Conservation (phyloP, 2,888 invertebrate genomes). For the Platycheirus rosarum region DNA sequence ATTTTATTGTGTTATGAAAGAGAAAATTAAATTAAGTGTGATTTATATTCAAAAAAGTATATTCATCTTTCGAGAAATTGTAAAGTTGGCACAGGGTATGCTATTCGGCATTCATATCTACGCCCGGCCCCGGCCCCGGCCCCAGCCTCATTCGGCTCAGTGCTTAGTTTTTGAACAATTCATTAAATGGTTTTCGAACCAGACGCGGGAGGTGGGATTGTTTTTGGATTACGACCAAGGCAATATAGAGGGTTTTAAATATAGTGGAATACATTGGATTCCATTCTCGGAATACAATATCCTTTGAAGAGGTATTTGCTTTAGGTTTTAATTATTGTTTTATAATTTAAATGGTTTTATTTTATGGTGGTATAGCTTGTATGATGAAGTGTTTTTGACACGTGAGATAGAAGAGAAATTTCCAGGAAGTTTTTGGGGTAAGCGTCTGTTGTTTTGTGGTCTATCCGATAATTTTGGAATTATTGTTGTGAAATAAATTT, state of each 20-base stretch:
- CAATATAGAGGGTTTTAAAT: not conserved
- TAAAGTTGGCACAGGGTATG: slow-evolving; percentile 23
- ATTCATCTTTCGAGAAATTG: slow-evolving; percentile 12
- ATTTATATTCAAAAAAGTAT: slow-evolving; percentile 57
- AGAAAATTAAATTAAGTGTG: slow-evolving; percentile 62
- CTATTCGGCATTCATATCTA: not conserved
- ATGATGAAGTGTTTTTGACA: slow-evolving; percentile 22
- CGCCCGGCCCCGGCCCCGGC: not conserved
- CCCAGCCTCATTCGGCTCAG: slow-evolving; percentile 8
- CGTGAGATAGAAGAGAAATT: not conserved
- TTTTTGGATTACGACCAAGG: slow-evolving; percentile 25
- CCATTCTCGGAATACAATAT: slow-evolving; percentile 10
- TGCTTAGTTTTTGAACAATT: slow-evolving; percentile 33
- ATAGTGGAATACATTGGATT: slow-evolving; percentile 12
- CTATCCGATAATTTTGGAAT: not conserved
- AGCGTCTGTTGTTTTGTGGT: slow-evolving; percentile 15
- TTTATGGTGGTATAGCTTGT: not conserved
- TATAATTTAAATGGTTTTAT: slow-evolving; percentile 31
- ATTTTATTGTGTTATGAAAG: slow-evolving; percentile 47
- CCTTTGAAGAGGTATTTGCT: slow-evolving; percentile 21
- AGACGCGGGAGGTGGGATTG: not conserved
- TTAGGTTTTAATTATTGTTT: slow-evolving; percentile 7
- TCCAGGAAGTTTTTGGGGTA: slow-evolving; percentile 3
- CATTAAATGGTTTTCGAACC: slow-evolving; percentile 7
- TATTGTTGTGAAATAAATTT: not conserved